Evolutionary conservation across 1,140 invertebrate species (phyloP), one percentile per base, ranked within the genome.

Genomic region (Cataglyphis hispanica): DNA sequence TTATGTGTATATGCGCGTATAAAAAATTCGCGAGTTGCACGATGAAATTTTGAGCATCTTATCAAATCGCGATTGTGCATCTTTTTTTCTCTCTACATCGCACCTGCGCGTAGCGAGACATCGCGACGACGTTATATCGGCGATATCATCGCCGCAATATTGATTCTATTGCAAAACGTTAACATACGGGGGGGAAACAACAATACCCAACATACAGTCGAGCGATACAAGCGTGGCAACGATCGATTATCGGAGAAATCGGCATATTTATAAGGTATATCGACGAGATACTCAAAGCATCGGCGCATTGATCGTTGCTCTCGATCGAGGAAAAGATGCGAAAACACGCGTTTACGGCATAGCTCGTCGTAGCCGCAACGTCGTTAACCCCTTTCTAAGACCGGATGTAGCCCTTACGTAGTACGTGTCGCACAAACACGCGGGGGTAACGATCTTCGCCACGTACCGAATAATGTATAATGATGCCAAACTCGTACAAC

Each of bases 161-260:
- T 63, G 80, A 77, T 85, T 89, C 72, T 56, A 69, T 89, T 90
- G 86, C 88, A 88, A 91, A 87, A 84, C 90, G 64, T 90, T 90
- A 86, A 91, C 75, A 81, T 22, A 22, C 31, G 13, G 43, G 43
- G 13, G 13, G 22, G 87, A 91, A 6, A 90, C 92, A 90, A 92
- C 91, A 80, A 93, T 91, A 92, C 87, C 91, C 92, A 86, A 87
- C 92, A 90, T 93, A 86, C 93, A 91, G 88, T 93, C 92, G 93
- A 91, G 93, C 92, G 93, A 91, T 93, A 94, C 92, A 93, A 94
- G 92, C 92, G 93, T 93, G 93, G 89, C 92, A 91, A 92, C 92
- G 90, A 92, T 92, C 85, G 90, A 91, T 90, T 90, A 91, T 91
- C 89, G 91, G 61, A 5, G 91, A 90, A 90, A 89, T 92, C 89